Base-by-base conservation (phyloP, 2,888 invertebrate species). In the Falcaria lacertinaria region DNA sequence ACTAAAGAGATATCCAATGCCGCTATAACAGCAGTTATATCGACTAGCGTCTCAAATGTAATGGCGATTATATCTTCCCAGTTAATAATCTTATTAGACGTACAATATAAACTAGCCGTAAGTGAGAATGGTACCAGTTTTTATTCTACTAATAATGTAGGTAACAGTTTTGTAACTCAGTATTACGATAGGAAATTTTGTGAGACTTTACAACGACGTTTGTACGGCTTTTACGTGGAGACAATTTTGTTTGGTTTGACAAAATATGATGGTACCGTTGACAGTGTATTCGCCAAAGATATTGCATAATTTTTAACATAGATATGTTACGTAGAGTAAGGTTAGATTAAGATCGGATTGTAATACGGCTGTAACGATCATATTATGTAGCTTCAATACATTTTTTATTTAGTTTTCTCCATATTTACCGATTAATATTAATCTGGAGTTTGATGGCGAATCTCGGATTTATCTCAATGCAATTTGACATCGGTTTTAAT, bases 221-320 rank as follows among this genome's bases (percentile, higher is more conserved):
- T 74, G 74, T 81, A 80, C 61, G 63, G 72, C 76, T 80, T 80
- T 77, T 68, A 54, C 45, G 56, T 57, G 65, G 48, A 60, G 60
- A 52, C 50, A 56, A 66, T 64, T 57, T 52, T 54, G 57, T 60
- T 55, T 60, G 57, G 61, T 67, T 67, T 59, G 62, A 59, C 63
- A 64, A 60, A n/a, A 58, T 72, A 71, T 68, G 66, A 75, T 57
- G 79, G 83, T 84, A 83, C 83, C 77, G 64, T 79, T 71, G 80
- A 78, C 80, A 87, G 83, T 88, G 81, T 86, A 85, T 76, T 86
- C 86, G 87, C 88, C 88, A 88, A 88, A 88, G 88, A 88, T 88
- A 83, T 77, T 75, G 86, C 86, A 86, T 88, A 88, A 87, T 87
- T 81, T n/a, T 79, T 74, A 72, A 50, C 54, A 58, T 79, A 79